phyloP scores from a whole-genome alignment of 2,797 vertebrate species.

The Coranthus polyacanthus region DNA sequence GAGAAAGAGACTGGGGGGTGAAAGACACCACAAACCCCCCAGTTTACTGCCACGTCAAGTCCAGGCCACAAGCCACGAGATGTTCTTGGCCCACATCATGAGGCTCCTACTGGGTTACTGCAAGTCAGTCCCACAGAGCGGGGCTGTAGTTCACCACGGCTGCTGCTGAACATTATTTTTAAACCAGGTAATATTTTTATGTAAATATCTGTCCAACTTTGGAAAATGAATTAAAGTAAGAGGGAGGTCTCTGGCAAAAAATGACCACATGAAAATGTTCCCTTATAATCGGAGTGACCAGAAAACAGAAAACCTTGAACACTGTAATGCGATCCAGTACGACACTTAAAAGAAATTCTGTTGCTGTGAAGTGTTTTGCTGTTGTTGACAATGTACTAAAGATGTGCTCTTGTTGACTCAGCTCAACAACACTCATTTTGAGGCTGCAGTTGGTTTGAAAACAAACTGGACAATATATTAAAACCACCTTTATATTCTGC shows the following conservation, averaged over 20 bases:
- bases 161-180: constrained; percentile 5
- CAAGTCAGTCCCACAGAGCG: constrained; percentile 52
- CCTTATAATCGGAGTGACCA: not conserved
- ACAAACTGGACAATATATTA: constrained; percentile 7
- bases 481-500: not conserved
- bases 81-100: constrained; percentile 62
- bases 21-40: constrained; percentile 25
- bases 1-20: constrained; percentile 22
- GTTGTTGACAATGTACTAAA: too few relatives aligned
- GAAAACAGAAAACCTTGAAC: not conserved
- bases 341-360: not conserved
- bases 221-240: constrained; percentile 12
- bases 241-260: constrained; percentile 7
- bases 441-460: not conserved
- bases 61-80: constrained; percentile 75
- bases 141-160: constrained; percentile 46
- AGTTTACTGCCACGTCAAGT: constrained; percentile 56
- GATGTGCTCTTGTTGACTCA: too few relatives aligned
- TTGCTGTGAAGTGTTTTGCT: too few relatives aligned
- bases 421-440: not conserved
- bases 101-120: constrained; percentile 64
- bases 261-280: not conserved
- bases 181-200: constrained; percentile 45
- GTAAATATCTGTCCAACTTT: constrained; percentile 24
- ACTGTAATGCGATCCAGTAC: not conserved